Percentiles rank a stretch among this genome's conserved stretches.
Evolutionary conservation across 2,888 invertebrate genomes (phyloP).

Genomic region (Philaethria dido): DNA sequence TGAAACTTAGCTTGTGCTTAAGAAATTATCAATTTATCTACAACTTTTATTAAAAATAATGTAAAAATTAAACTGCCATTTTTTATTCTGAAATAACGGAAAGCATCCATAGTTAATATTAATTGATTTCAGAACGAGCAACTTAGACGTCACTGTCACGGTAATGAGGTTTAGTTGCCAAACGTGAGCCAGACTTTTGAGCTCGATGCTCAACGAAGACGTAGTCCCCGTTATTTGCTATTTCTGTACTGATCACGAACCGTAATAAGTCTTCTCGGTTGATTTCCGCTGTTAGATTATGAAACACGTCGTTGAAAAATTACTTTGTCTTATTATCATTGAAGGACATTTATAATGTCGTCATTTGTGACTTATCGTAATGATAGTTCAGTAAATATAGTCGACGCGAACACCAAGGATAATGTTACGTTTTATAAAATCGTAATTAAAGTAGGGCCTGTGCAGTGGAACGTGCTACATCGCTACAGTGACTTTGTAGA

Average conservation of each 20-base stretch:
- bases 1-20: no score
- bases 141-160: neutral
- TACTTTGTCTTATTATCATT: constrained; percentile 1
- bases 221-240: neutral
- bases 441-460: constrained; percentile 86
- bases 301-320: constrained; percentile 32
- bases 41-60: no score
- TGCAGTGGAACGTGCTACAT: constrained; percentile 92
- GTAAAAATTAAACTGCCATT: no score
- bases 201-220: constrained; percentile 8
- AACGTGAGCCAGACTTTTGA: neutral
- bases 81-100: no score
- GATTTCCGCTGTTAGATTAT: constrained; percentile 20
- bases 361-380: constrained; percentile 88
- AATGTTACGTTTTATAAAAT: constrained; percentile 90
- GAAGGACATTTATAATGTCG: constrained; percentile 83
- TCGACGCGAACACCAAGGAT: constrained; percentile 85
- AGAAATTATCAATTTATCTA: no score
- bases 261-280: constrained; percentile 10
- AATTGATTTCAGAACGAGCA: neutral
- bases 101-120: no score
- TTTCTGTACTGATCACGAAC: constrained; percentile 6
- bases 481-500: constrained; percentile 96
- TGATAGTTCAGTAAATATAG: constrained; percentile 87
- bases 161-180: neutral